A percentile compares a stretch with the other conserved stretches of the same genome.
Evolutionary conservation across 2,888 invertebrate genomes (phyloP).

Genomic region (Lasius platythorax): DNA sequence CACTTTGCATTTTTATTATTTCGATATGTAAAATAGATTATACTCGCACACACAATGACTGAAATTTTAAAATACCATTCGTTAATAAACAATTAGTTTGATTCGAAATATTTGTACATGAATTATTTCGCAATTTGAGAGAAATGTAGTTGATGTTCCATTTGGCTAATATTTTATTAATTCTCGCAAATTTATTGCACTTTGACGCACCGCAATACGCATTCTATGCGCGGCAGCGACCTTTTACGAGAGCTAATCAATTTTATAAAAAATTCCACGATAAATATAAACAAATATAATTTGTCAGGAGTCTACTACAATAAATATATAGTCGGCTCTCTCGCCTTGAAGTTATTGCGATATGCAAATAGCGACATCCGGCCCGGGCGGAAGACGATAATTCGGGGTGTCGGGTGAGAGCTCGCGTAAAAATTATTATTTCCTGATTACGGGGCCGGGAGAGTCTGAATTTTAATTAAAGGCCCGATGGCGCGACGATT

Average conservation of each 20-base stretch:
- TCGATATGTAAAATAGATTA: not conserved
- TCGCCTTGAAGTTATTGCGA: constrained; percentile 49
- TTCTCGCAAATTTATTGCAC: constrained; percentile 11
- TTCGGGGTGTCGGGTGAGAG: constrained; percentile 49
- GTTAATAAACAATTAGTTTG: constrained; percentile 41
- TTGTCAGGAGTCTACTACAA: not conserved
- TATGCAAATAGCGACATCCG: constrained; percentile 54
- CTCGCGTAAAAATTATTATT: constrained; percentile 68
- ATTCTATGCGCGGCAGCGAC: not conserved
- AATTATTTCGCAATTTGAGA: constrained; percentile 22
- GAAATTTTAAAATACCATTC: constrained; percentile 34
- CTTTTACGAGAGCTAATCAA: not conserved
- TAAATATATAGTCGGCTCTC: constrained; percentile 34
- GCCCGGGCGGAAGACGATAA: constrained; percentile 57
- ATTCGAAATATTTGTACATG: constrained; percentile 17
- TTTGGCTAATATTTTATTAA: constrained; percentile 10
- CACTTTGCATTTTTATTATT: not conserved
- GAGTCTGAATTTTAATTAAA: constrained; percentile 75
- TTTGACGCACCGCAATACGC: not conserved
- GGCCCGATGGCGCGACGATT: constrained; percentile 65
- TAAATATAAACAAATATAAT: constrained; percentile 17
- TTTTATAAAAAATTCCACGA: not conserved
- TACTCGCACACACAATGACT: not conserved
- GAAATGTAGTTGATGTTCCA: not conserved
- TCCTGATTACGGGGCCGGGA: constrained; percentile 65